Percentiles rank a stretch among this genome's conserved stretches.
These are phyloP conservation scores for Ganaspis sp. DNA, from an alignment of 1,140 invertebrate species.

Conservation along the genomic window DNA sequence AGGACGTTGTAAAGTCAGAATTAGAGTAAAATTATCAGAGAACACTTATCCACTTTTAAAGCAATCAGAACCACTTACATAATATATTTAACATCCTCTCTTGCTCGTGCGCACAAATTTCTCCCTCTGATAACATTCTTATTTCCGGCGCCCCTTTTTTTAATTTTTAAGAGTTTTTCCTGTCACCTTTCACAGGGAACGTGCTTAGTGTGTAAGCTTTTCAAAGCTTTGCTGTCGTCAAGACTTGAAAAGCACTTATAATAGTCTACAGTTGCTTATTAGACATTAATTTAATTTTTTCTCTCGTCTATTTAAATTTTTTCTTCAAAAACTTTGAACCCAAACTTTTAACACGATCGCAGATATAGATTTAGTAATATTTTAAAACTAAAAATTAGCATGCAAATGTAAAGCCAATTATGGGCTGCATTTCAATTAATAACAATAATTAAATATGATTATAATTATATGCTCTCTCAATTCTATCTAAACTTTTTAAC, in stretches of 20 bases:
- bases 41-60: neutral
- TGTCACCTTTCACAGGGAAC: neutral
- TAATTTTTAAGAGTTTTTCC: neutral
- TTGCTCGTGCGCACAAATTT: conserved; percentile 11
- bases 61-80: neutral
- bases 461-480: too few species aligned
- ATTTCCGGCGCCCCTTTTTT: conserved; percentile 39
- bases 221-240: neutral
- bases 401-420: too few species aligned
- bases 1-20: conserved; percentile 34
- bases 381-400: too few species aligned
- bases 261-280: neutral
- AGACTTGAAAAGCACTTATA: conserved; percentile 6
- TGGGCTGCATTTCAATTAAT: too few species aligned
- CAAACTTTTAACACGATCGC: neutral
- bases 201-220: neutral
- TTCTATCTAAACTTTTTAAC: too few species aligned
- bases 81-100: neutral
- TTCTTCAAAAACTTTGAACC: too few species aligned
- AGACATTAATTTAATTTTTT: neutral
- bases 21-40: conserved; percentile 59
- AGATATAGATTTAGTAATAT: too few species aligned
- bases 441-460: too few species aligned
- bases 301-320: neutral
- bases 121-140: conserved; percentile 15